A percentile compares a stretch with the other conserved stretches of the same genome.
Evolutionary conservation across 2,797 vertebrate genomes (phyloP).

Genomic region (Periparus ater): DNA sequence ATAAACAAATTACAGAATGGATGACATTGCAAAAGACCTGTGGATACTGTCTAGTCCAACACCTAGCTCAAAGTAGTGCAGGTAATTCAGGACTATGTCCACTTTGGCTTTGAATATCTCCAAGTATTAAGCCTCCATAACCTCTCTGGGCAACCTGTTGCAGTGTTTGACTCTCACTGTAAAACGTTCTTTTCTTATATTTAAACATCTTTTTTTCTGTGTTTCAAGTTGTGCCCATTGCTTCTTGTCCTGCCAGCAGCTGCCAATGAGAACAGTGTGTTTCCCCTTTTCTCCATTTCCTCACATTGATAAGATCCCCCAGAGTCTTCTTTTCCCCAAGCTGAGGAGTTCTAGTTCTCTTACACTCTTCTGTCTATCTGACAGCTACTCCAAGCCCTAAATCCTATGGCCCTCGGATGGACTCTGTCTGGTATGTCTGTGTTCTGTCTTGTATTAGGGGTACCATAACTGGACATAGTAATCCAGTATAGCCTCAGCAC

Average conservation of each 20-base stretch:
- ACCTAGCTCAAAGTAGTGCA: not conserved
- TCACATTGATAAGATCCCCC: not conserved
- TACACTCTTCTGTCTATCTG: not conserved
- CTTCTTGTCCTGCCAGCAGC: not conserved
- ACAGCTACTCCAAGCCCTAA: not conserved
- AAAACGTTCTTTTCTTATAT: not conserved
- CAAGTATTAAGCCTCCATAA: not conserved
- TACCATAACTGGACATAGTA: not conserved
- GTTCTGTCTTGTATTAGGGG: not conserved
- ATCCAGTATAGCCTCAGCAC: not conserved
- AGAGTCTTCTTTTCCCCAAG: not conserved
- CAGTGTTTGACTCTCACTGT: not conserved
- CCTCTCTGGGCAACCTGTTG: not conserved
- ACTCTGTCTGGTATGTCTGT: accelerated
- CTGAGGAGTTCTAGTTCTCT: not conserved
- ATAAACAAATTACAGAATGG: not conserved
- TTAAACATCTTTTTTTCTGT: not conserved
- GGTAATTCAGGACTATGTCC: not conserved
- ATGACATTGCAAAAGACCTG: not conserved
- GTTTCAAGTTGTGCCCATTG: not conserved
- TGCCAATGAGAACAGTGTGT: not conserved
- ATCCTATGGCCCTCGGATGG: not conserved
- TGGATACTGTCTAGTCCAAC: not conserved
- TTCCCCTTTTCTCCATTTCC: not conserved
- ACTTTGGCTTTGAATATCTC: not conserved